Percentiles rank a stretch among this genome's conserved stretches.
Evolutionary conservation across 1,140 invertebrate genomes (phyloP).

Genomic region (Drosophila ananassae): DNA sequence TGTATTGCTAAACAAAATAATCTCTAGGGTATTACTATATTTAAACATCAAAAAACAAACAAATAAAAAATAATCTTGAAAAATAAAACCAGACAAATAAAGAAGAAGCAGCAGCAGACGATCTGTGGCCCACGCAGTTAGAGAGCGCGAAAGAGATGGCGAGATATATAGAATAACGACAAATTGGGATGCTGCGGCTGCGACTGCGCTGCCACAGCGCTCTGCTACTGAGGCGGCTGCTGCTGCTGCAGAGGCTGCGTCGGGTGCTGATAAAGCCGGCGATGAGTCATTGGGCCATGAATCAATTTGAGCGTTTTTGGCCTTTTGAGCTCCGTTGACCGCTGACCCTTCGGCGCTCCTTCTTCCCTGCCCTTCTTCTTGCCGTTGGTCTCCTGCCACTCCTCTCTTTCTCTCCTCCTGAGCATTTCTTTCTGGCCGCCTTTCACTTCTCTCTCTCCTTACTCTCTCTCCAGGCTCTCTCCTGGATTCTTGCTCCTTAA

Average conservation of each 20-base stretch:
- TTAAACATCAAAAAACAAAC: neutral
- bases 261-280: conserved; percentile 54
- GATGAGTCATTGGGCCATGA: conserved; percentile 67
- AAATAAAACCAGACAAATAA: conserved; percentile 10
- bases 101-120: conserved; percentile 28
- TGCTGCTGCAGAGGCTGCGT: neutral
- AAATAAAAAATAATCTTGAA: neutral
- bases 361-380: neutral
- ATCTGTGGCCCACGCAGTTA: conserved; percentile 24
- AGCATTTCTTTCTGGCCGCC: conserved; percentile 1
- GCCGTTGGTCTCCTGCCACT: neutral
- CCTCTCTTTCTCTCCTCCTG: conserved; percentile 7
- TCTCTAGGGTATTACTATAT: neutral
- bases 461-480: neutral
- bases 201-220: conserved; percentile 3
- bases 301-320: conserved; percentile 59
- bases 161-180: conserved; percentile 17
- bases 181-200: conserved; percentile 25
- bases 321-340: conserved; percentile 66
- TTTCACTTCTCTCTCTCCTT: neutral
- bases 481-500: conserved; percentile 4
- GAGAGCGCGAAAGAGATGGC: neutral
- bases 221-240: neutral
- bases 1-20: no score
- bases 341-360: conserved; percentile 21